Evolutionary conservation across 2,888 invertebrate genomes (phyloP).

Genomic region (Thalpophila matura): DNA sequence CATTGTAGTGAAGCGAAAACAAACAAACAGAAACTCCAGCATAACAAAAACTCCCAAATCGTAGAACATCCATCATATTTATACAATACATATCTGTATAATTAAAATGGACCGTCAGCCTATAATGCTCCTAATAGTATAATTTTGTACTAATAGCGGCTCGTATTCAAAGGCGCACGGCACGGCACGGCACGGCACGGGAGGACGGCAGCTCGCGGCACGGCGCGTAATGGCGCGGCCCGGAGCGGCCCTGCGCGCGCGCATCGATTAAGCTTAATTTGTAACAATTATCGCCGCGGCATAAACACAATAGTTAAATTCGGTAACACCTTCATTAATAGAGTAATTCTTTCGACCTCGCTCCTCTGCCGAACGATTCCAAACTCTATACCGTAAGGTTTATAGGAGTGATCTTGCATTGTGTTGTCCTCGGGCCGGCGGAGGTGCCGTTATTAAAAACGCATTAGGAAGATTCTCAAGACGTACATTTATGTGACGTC

Average conservation of each 20-base stretch:
- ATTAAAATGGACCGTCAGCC: conserved; percentile 51
- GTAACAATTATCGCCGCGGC: conserved; percentile 80
- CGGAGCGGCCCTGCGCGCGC: conserved; percentile 56
- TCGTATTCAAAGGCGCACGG: conserved; percentile 25
- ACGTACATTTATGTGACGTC: conserved; percentile 42
- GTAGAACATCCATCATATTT: conserved; percentile 55
- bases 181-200: conserved; percentile 9
- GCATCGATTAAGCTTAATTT: conserved; percentile 76
- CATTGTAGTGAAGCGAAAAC: not conserved
- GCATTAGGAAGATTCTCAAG: conserved; percentile 68
- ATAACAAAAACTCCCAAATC: conserved; percentile 21
- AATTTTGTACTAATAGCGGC: conserved; percentile 44
- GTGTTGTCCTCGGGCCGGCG: not conserved
- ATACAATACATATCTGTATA: conserved; percentile 39
- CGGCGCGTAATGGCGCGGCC: conserved; percentile 39
- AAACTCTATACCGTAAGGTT: conserved; percentile 12
- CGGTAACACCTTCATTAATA: conserved; percentile 83
- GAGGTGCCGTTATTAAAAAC: conserved; percentile 77
- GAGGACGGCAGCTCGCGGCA: conserved; percentile 15
- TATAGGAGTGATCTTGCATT: conserved; percentile 35
- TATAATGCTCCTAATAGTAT: conserved; percentile 49
- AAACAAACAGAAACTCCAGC: conserved; percentile 7
- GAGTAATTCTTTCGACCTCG: conserved; percentile 61
- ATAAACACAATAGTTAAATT: conserved; percentile 79
- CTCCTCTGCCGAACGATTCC: conserved; percentile 10